phyloP scores from a whole-genome alignment of 1,140 invertebrate species.

The Lineus longissimus region DNA sequence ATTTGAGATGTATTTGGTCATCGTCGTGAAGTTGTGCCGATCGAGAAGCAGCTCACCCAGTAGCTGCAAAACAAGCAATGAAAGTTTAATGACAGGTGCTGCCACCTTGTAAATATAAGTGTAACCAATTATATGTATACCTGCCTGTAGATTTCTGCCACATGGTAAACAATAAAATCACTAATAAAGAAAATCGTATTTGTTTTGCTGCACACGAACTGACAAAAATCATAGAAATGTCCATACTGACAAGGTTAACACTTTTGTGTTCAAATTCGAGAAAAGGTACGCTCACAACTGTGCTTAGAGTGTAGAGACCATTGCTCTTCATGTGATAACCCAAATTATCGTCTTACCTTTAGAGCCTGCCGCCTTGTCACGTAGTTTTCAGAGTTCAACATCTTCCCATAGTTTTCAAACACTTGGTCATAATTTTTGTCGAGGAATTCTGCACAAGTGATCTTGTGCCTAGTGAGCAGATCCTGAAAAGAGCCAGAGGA shows the following conservation, averaged over 20 bases:
- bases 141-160: conserved; percentile 17
- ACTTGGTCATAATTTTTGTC: conserved; percentile 98
- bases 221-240: too few species aligned
- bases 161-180: conserved; percentile 8
- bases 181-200: conserved; percentile 9
- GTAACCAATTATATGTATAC: conserved; percentile 1
- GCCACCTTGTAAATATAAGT: not conserved
- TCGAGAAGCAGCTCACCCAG: conserved; percentile 96
- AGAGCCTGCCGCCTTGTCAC: conserved; percentile 94
- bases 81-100: not conserved
- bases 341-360: conserved; percentile 67
- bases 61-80: conserved; percentile 57
- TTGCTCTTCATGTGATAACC: too few species aligned
- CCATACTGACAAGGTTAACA: too few species aligned
- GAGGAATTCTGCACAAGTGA: conserved; percentile 95
- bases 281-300: too few species aligned
- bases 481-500: conserved; percentile 86
- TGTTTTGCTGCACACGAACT: not conserved
- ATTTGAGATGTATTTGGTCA: conserved; percentile 98
- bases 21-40: conserved; percentile 97
- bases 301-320: too few species aligned
- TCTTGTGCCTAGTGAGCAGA: conserved; percentile 96
- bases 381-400: conserved; percentile 98
- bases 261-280: too few species aligned
- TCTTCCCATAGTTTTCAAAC: conserved; percentile 91